Percentiles rank a stretch among this genome's conserved stretches.
Conservation (phyloP, 1,140 invertebrate species). For the Amyelois transitella region DNA sequence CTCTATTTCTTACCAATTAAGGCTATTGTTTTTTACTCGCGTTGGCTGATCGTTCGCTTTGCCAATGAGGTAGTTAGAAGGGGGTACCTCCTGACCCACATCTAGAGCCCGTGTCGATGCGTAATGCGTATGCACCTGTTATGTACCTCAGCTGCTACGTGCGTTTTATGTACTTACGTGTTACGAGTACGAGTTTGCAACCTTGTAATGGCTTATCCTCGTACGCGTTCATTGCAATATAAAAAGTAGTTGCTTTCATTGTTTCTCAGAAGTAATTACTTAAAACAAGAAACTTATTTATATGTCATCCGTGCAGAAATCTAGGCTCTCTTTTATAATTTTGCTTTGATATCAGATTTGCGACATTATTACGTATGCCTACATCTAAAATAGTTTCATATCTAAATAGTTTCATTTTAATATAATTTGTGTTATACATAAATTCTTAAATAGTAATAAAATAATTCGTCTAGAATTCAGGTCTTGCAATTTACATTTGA, state of each 20-base stretch:
- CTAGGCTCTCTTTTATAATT: too few species aligned
- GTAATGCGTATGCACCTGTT: constrained; percentile 51
- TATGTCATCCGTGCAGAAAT: too few species aligned
- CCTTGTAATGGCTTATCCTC: background rate
- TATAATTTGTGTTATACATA: too few species aligned
- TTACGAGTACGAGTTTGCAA: background rate
- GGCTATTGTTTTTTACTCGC: background rate
- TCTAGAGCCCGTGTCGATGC: constrained; percentile 33
- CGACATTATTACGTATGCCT: too few species aligned
- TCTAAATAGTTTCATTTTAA: too few species aligned
- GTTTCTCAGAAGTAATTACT: too few species aligned
- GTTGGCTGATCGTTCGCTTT: background rate
- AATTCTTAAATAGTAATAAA: too few species aligned
- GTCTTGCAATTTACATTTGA: too few species aligned
- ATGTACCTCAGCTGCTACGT: constrained; percentile 16
- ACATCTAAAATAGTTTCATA: too few species aligned
- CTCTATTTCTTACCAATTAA: background rate
- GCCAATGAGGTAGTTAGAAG: background rate
- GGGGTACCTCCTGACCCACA: constrained; percentile 51
- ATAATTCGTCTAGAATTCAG: too few species aligned
- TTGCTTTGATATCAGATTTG: too few species aligned
- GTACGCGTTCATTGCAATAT: background rate
- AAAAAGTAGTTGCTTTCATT: background rate
- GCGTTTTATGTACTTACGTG: background rate
- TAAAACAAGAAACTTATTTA: too few species aligned